Percentiles rank a stretch among this genome's conserved stretches.
Conservation (phyloP, 2,113 vertebrate genomes). For the Mesembrinibis cayennensis region DNA sequence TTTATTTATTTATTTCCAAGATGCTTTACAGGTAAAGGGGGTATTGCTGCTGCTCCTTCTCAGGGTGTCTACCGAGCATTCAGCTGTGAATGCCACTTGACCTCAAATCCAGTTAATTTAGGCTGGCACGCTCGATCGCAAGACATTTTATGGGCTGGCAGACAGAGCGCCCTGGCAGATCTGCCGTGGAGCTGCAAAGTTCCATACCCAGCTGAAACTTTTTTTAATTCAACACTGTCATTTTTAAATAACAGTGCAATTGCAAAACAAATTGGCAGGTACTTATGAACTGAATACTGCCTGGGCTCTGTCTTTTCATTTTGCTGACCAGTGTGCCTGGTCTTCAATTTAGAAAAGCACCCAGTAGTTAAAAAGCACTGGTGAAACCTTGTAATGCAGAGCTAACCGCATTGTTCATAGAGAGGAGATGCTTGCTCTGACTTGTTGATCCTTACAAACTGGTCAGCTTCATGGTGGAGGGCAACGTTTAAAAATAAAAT, state of each 20-base stretch:
- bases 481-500: background rate
- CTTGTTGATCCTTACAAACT: background rate
- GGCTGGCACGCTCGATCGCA: background rate
- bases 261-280: conserved; percentile 35
- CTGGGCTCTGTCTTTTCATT: conserved; percentile 22
- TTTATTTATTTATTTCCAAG: background rate
- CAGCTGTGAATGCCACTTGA: background rate
- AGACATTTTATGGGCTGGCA: background rate
- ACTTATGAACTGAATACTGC: background rate
- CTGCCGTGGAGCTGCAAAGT: background rate
- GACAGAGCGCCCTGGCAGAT: background rate
- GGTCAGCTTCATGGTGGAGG: background rate
- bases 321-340: conserved; percentile 5
- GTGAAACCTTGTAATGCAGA: background rate
- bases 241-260: conserved; percentile 38
- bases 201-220: background rate
- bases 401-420: background rate
- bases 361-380: background rate
- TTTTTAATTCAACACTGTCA: background rate
- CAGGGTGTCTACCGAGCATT: background rate
- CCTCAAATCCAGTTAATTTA: background rate
- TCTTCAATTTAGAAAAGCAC: conserved; percentile 26
- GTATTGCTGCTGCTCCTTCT: background rate
- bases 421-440: background rate
- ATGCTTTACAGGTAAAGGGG: background rate